Evolutionary conservation across 2,888 invertebrate genomes (phyloP).

Genomic region (Steinernema scapterisci): DNA sequence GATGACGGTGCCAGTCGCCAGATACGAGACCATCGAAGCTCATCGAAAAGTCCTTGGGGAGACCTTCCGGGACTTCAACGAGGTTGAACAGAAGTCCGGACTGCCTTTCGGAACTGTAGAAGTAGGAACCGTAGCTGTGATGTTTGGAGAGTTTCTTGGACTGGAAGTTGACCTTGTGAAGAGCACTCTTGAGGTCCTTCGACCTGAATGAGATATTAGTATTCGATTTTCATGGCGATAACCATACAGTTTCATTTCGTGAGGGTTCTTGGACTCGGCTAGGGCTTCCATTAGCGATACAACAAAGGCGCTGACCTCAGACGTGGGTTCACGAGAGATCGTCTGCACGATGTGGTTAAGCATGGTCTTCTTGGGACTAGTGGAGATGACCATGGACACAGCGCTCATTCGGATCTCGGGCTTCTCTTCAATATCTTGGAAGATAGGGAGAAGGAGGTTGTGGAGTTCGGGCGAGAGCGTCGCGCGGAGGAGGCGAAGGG

Average conservation of each 20-base stretch:
- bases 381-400: conserved; percentile 43
- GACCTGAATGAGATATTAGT: too few species aligned
- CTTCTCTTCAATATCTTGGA: conserved; percentile 44
- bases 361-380: conserved; percentile 41
- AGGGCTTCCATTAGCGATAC: conserved; percentile 21
- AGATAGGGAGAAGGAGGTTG: conserved; percentile 48
- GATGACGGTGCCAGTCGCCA: conserved; percentile 49
- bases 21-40: conserved; percentile 52
- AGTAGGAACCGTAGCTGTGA: too few species aligned
- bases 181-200: too few species aligned
- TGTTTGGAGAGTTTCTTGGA: too few species aligned
- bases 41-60: conserved; percentile 46
- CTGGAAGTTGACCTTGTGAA: too few species aligned
- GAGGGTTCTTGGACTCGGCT: neutral
- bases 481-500: conserved; percentile 46
- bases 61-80: neutral
- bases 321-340: conserved; percentile 40
- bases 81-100: neutral
- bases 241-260: neutral
- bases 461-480: conserved; percentile 45
- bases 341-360: conserved; percentile 48
- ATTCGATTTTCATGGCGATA: too few species aligned
- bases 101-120: conserved; percentile 27
- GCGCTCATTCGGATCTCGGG: conserved; percentile 46
- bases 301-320: conserved; percentile 45